A percentile compares a stretch with the other conserved stretches of the same genome.
Evolutionary conservation across 2,797 vertebrate species (phyloP).

Genomic region (Neoniphon sammara): DNA sequence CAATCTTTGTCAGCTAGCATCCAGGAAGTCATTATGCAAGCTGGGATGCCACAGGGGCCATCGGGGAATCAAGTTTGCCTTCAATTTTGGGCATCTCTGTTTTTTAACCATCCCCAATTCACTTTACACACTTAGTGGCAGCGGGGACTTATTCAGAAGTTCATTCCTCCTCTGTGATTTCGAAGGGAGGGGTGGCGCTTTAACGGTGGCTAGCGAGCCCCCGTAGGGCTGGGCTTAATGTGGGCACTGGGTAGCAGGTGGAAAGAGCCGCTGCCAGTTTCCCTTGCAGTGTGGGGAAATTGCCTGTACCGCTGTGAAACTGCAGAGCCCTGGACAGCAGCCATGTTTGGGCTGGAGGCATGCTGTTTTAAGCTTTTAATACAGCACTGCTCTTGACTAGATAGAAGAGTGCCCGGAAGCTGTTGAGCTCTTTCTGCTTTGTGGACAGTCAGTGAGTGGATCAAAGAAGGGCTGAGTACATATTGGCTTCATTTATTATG

Average conservation of each 20-base stretch:
- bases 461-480: slow-evolving; percentile 45
- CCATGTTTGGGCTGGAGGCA: slow-evolving; percentile 78
- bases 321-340: slow-evolving; percentile 72
- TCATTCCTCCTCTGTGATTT: slow-evolving; percentile 59
- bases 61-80: slow-evolving; percentile 58
- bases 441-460: slow-evolving; percentile 40
- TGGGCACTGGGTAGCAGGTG: slow-evolving; percentile 81
- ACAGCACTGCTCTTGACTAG: slow-evolving; percentile 75
- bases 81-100: slow-evolving; percentile 41
- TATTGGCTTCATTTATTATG: slow-evolving; percentile 23
- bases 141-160: slow-evolving; percentile 52
- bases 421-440: slow-evolving; percentile 44
- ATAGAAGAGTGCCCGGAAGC: slow-evolving; percentile 74
- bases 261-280: slow-evolving; percentile 79
- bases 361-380: slow-evolving; percentile 80
- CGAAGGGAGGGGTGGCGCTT: slow-evolving; percentile 34
- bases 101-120: slow-evolving; percentile 50
- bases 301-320: slow-evolving; percentile 76
- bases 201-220: slow-evolving; percentile 51
- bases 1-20: slow-evolving; percentile 84
- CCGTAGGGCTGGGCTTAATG: slow-evolving; percentile 66
- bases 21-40: slow-evolving; percentile 79
- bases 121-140: slow-evolving; percentile 44
- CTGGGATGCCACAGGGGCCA: slow-evolving; percentile 58
- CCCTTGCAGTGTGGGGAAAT: slow-evolving; percentile 77